Percentiles rank a stretch among this genome's conserved stretches.
phyloP scores from a whole-genome alignment of 2,888 invertebrate species.

The Tiliacea citrago region DNA sequence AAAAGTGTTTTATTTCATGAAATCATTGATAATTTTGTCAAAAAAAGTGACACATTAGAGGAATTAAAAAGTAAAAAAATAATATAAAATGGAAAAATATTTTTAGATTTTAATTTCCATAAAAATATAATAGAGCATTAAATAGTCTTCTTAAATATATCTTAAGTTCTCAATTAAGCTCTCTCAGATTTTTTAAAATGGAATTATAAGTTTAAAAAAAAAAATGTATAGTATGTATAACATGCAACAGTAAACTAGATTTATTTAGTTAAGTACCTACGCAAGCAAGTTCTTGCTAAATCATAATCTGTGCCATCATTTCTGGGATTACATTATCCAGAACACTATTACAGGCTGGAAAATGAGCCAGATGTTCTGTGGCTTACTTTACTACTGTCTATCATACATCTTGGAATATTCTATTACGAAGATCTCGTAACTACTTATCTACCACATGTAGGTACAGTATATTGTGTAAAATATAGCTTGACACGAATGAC shows the following conservation, averaged over 20 bases:
- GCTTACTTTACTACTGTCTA: constrained; percentile 3
- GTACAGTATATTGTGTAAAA: constrained; percentile 9
- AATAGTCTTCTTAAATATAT: too few relatives aligned
- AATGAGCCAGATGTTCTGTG: constrained; percentile 48
- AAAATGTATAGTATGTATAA: too few relatives aligned
- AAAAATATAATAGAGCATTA: too few relatives aligned
- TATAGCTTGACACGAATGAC: constrained; percentile 28
- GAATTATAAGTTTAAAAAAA: too few relatives aligned
- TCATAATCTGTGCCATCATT: constrained; percentile 42
- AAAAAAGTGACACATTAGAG: too few relatives aligned
- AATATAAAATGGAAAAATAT: too few relatives aligned
- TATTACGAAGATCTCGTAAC: background rate
- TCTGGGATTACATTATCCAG: constrained; percentile 41
- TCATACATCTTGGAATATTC: constrained; percentile 22
- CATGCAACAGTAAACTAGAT: constrained; percentile 15
- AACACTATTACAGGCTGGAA: constrained; percentile 30
- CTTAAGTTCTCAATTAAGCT: too few relatives aligned
- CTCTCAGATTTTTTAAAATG: too few relatives aligned
- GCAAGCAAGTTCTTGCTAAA: constrained; percentile 45
- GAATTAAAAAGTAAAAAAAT: too few relatives aligned
- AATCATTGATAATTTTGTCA: too few relatives aligned
- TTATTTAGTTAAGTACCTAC: constrained; percentile 38
- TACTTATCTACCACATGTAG: background rate
- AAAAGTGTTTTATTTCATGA: too few relatives aligned
- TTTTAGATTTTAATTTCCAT: too few relatives aligned